Evolutionary conservation across 2,888 invertebrate genomes (phyloP), one percentile per base, ranked within the genome.

Genomic region (Boloria euphrosyne): DNA sequence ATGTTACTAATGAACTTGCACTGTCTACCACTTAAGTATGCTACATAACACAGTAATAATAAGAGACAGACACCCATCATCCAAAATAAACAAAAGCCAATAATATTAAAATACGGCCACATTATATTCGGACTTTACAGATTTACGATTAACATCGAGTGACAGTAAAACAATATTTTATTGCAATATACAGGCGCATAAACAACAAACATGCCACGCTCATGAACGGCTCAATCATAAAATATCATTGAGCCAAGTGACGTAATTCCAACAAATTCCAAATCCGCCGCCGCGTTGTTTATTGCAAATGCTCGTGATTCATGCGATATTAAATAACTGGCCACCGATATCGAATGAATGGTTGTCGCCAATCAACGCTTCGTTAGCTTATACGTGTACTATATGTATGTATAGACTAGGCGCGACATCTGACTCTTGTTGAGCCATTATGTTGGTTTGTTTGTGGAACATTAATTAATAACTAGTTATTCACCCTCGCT

Each of bases 161-260:
- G 57, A 57, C 57, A 57, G 46, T 27, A 4, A 27, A 57, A 57
- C 57, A 57, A 46, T 57, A 57, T 57, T 57, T 57, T 57, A 57
- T 57, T 57, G 57, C 44, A 57, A 57, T 38, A 38, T 38, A 38
- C 31, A 38, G 31, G 10, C 31, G 10, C 57, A 57, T 57, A 57
- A 57, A 57, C 57, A 57, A 59, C 49, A 59, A 59, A 59, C 50
- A 59, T 59, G 61, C 51, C 52, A 27, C 51, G 6, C 44, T 61
- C 61, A 61, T 52, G 68, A 71, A 69, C 59, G 67, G 65, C 52
- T 68, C 74, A 69, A 73, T 73, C 74, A 71, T 73, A 73, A 72
- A 74, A 70, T 71, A 72, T 72, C 70, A 70, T 71, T 64, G 65
- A 62, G 68, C 47, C 69, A 70, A 70, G 68, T 62, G 57, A 47